Base-by-base conservation (phyloP, 2,888 invertebrate genomes). In the Apoda limacodes region DNA sequence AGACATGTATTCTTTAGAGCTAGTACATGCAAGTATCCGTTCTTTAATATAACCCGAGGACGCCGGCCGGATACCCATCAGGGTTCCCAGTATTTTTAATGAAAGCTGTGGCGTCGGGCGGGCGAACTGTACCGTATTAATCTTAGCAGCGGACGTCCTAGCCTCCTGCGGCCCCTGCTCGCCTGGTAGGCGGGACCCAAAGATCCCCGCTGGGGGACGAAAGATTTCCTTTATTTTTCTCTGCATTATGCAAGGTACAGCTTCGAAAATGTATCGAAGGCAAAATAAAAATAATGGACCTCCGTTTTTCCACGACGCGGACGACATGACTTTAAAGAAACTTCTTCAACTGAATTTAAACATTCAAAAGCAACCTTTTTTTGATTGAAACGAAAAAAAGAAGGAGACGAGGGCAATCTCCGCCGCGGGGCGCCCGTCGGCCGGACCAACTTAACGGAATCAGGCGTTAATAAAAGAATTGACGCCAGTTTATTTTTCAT, bases 101-200 rank as follows among this genome's bases (percentile, higher is more conserved):
- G 71, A 74, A 75, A 69, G 66, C 68, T 58, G 62, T 55, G 72
- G 72, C 70, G 72, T 60, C 63, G 65, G 66, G 60, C 62, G 65
- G 67, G 64, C 70, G 66, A 59, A 56, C 63, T 55, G 59, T 59
- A 56, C 64, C 65, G 72, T 75, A 78, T 78, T 78, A 76, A 78
- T 78, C 78, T 76, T 76, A 61, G 59, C 64, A 56, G 61, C 61
- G 64, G 60, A 55, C 57, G 55, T 49, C 62, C 60, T 60, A 62
- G 48, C 52, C 52, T 50, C 52, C 67, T 60, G 49, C 51, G 55
- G 48, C 66, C 66, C 61, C 66, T 68, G 64, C 54, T 52, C 52
- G 54, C 75, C 68, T 72, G 52, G 72, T 75, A 74, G 68, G 63
- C 61, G 65, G 64, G 58, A 48, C 62, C 63, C 52, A 64, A 70